Evolutionary conservation across 2,797 vertebrate species (phyloP).

Genomic region (Anisognathus igniventris): DNA sequence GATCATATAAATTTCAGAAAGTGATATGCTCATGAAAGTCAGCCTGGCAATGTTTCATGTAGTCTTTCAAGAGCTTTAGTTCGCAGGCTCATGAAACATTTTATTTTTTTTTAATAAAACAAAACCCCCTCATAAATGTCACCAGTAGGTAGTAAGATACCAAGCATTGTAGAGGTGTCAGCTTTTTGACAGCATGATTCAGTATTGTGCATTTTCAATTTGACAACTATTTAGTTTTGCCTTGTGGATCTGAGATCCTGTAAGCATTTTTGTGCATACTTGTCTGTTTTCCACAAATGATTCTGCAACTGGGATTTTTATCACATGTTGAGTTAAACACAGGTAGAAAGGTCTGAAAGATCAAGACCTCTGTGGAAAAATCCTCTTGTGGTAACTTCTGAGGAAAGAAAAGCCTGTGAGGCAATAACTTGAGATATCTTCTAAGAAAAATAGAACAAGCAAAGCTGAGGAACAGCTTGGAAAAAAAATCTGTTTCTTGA

Average conservation of each 20-base stretch:
- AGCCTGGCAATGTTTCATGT: not conserved
- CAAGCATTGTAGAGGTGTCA: constrained; percentile 38
- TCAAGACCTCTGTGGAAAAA: constrained; percentile 25
- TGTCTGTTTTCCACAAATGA: constrained; percentile 2
- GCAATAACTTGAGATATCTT: not conserved
- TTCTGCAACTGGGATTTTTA: constrained; percentile 15
- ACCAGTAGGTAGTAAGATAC: constrained; percentile 22
- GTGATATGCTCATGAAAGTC: not conserved
- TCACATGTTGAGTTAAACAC: not conserved
- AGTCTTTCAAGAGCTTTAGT: not conserved
- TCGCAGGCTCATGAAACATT: not conserved
- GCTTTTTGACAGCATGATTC: constrained; percentile 44
- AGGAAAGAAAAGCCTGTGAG: not conserved
- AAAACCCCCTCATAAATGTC: not conserved
- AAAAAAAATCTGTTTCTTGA: not conserved
- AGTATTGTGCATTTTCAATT: constrained; percentile 23
- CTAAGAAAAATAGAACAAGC: not conserved
- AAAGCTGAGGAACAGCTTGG: not conserved
- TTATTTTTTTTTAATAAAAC: not conserved
- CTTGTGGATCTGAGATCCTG: not conserved
- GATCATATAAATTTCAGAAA: not conserved
- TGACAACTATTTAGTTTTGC: constrained; percentile 19
- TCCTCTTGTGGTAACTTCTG: not conserved
- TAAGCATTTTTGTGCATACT: constrained; percentile 10
- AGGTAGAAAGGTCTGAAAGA: constrained; percentile 32